phyloP scores from a whole-genome alignment of 2,888 invertebrate genomes.

The Mythimna pallens region DNA sequence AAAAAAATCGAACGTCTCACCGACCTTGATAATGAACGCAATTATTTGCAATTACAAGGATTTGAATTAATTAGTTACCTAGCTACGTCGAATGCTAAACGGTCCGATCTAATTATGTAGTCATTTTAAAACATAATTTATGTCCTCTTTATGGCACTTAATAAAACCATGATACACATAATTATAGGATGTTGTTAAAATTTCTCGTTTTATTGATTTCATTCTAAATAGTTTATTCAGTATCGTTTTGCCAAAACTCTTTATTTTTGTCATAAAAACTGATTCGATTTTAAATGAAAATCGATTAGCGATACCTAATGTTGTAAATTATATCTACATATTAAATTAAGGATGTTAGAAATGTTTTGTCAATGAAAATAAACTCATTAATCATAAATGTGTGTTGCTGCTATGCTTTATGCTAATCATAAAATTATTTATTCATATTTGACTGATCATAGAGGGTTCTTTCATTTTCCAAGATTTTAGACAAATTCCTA shows the following conservation, averaged over 20 bases:
- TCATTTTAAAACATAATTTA: constrained; percentile 22
- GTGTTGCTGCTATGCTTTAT: too few relatives aligned
- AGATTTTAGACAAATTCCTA: too few relatives aligned
- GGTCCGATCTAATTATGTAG: constrained; percentile 19
- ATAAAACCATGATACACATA: constrained; percentile 41
- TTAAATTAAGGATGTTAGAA: constrained; percentile 23
- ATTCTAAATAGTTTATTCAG: constrained; percentile 8
- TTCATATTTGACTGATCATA: not conserved
- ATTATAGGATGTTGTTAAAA: constrained; percentile 31
- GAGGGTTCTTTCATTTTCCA: too few relatives aligned
- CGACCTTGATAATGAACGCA: constrained; percentile 10
- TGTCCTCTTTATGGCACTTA: constrained; percentile 22
- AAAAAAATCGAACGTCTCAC: too few relatives aligned
- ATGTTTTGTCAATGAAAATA: constrained; percentile 15
- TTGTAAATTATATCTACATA: constrained; percentile 33
- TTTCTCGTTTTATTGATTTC: constrained; percentile 39
- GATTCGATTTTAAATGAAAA: constrained; percentile 22
- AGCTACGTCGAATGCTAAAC: not conserved
- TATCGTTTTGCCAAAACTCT: constrained; percentile 38
- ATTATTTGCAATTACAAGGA: not conserved
- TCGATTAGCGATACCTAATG: constrained; percentile 14
- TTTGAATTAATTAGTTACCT: constrained; percentile 1
- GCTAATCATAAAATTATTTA: not conserved
- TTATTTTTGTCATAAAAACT: constrained; percentile 32
- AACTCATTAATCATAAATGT: constrained; percentile 8